Base-by-base conservation (phyloP, 2,113 vertebrate species). In the Echinops telfairi region DNA sequence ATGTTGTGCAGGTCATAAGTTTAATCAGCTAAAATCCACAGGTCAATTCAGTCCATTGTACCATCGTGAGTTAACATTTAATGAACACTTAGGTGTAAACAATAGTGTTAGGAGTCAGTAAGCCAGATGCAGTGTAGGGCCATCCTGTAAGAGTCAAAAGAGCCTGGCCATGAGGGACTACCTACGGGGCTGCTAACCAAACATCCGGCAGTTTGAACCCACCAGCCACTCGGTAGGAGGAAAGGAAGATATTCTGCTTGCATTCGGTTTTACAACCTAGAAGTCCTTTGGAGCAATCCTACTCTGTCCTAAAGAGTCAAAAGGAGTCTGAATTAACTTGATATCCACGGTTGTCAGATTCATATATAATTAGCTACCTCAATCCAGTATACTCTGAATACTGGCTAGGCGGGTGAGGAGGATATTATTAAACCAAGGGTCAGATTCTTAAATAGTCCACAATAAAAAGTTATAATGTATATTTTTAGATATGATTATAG, bases 21-120 rank as follows among this genome's bases (percentile, higher is more conserved):
- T 93, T 73, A 88, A 92, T 77, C 31, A 78, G 33, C 75, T 68
- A 87, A 75, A 85, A 83, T 88, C 53, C 15, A 40, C 75, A 91
- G 89, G 36, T 87, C 70, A 94, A 80, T 92, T 92, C 58, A 57
- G 58, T 19, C 47, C 64, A 95, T 43, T 80, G 77, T 71, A 62
- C 14, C 40, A 60, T 66, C 40, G 79, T 90, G 88, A 88, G 93
- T 94, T 94, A 93, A 81, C 31, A 23, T 77, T 89, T 91, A 89
- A 87, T 90, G 66, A 92, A 77, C 77, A 79, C 23, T 23, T 0
- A 1, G 53, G 27, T 62, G 15, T 27, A 16, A 31, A 20, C 7
- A 70, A 9, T 66, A 38, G 58, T 58, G 60, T 29, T 40, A 66
- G 25, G 83, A 88, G 47, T 64, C 3, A 27, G 38, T 12, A 92